Evolutionary conservation across 2,888 invertebrate species (phyloP), one percentile per base, ranked within the genome.

Genomic region (Apodemia zela): DNA sequence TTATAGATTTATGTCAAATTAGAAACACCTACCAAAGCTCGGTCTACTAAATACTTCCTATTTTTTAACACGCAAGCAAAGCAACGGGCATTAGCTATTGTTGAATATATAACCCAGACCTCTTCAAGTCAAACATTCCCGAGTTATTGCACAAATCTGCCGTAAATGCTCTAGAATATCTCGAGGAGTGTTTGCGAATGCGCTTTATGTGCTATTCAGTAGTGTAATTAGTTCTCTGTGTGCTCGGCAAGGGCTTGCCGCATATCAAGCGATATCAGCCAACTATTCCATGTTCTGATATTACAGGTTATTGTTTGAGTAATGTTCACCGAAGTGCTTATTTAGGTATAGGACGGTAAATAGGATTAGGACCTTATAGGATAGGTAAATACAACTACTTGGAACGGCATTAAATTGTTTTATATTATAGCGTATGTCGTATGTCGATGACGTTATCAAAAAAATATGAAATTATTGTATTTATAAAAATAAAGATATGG

Each of bases 131-230:
- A 54, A 54, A 54, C 15, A 29, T 21, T 13, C 15, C 21, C 54
- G 54, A 63, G 63, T 59, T 63, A 63, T 63, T 59, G 45, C 63
- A 49, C 47, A 59, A 63, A 63, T 63, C 58, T 59, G 63, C 35
- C 29, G 21, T 47, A 59, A 63, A 63, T n/a, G 63, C 59, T 45
- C 10, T 42, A 21, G 60, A 60, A 25, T 47, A 13, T 13, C n/a
- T 45, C 58, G 29, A 18, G 58, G 17, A 58, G 59, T 38, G 59
- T 63, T 63, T 63, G 63, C 35, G 63, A 47, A 45, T 58, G 63
- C 33, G 59, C 59, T 63, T 33, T 63, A 59, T 63, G 47, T 49
- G 59, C 58, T 63, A 63, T 59, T 63, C 63, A 63, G 59, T 21
- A 63, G 59, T 33, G 57, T 58, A 59, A 63, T 59, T 63, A 63